Conservation (phyloP, 53 echinoderm and acorn worm species). For the Echinarachnius parma region DNA sequence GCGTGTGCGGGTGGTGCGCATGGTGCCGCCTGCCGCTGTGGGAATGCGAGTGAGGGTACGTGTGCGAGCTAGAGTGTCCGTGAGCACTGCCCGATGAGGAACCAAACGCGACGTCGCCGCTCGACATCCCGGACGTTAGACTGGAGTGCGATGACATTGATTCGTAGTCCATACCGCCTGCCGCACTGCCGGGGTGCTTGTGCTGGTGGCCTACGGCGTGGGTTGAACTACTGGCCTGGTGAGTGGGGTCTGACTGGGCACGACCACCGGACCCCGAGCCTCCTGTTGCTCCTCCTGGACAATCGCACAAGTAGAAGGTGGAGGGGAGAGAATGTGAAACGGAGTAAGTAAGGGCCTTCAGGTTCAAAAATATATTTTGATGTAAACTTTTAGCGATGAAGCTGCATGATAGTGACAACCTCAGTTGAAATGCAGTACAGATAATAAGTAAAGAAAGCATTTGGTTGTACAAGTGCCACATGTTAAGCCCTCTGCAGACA, state of each 20-base stretch:
- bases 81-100: slow-evolving; percentile 63
- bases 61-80: slow-evolving; percentile 70
- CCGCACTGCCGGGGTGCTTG: slow-evolving; percentile 39
- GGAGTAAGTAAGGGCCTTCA: no score
- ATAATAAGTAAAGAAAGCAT: no score
- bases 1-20: slow-evolving; percentile 45
- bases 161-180: slow-evolving; percentile 88
- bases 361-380: no score
- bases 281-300: slow-evolving; percentile 44
- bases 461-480: no score
- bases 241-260: slow-evolving; percentile 90
- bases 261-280: slow-evolving; percentile 85
- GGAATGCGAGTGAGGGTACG: slow-evolving; percentile 63
- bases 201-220: slow-evolving; percentile 67
- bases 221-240: slow-evolving; percentile 72
- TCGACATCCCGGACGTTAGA: slow-evolving; percentile 64
- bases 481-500: no score
- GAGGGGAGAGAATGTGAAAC: no score
- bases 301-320: background rate
- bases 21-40: slow-evolving; percentile 55
- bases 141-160: slow-evolving; percentile 47
- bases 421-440: no score
- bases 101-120: slow-evolving; percentile 49
- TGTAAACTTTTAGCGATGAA: no score
- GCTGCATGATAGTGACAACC: no score